Conservation (phyloP, 2,113 vertebrate species). For the Myrmecobius fasciatus region DNA sequence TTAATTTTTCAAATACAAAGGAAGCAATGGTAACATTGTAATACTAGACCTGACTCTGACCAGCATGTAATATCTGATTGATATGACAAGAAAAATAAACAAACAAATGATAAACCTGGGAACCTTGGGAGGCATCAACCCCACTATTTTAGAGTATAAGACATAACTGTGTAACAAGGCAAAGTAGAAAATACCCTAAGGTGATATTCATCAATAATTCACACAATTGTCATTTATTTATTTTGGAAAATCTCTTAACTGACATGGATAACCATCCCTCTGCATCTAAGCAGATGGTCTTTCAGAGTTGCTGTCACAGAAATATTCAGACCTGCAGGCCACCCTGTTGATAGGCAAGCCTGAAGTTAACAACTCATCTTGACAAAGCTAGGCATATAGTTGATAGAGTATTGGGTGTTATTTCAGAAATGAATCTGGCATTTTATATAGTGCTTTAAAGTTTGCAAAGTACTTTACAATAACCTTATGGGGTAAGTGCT, state of each 20-base stretch:
- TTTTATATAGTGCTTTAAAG: background rate
- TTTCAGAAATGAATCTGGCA: background rate
- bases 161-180: background rate
- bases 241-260: background rate
- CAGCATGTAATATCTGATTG: background rate
- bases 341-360: background rate
- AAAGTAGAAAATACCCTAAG: background rate
- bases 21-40: background rate
- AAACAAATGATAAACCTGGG: background rate
- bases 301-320: background rate
- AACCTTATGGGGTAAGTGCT: background rate
- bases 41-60: background rate
- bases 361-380: background rate
- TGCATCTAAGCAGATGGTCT: background rate
- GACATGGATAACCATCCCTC: background rate
- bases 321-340: background rate
- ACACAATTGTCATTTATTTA: background rate
- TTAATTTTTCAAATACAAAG: background rate
- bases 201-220: background rate
- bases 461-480: background rate
- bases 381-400: background rate
- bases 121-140: background rate
- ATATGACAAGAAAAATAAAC: background rate
- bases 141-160: background rate
- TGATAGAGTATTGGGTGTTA: background rate